Evolutionary conservation across 2,888 invertebrate genomes (phyloP), one percentile per base, ranked within the genome.

Genomic region (Polylopha cassiicola): DNA sequence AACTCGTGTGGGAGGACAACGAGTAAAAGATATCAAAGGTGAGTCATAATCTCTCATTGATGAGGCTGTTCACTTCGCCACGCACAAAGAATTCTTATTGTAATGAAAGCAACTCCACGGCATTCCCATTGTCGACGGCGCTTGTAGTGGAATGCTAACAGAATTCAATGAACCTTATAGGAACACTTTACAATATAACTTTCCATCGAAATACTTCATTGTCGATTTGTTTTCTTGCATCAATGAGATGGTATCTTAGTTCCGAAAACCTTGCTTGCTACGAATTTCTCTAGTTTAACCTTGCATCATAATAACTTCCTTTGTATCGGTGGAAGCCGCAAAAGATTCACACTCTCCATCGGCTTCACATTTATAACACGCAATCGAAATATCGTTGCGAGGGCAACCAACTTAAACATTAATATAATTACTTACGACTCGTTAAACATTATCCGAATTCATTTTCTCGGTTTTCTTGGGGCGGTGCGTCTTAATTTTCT

Each of bases 401-500:
- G 20, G 20, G 24, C 18, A 34, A 14, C 29, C 15, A 22, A 18
- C 23, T 17, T 23, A 20, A 41, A 26, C 30, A 17, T 17, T 18
- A 41, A 41, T 36, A 36, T 26, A 30, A 41, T 41, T 36, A 41
- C 41, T 28, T 39, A 22, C 37, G 5, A 18, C 18, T 23, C 11
- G 30, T 34, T 11, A 29, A 27, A 27, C 33, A 41, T 36, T 36
- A 41, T 29, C 34, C 16, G 41, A 36, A 36, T 30, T 34, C 13
- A 30, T 36, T 36, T 36, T 26, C 29, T 36, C 41, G 30, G 15
- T 6, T n/a, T n/a, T 27, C 27, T 27, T 15, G 27, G 18, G 36
- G 24, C 18, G 16, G 30, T 36, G 16, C 29, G 26, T 41, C 41
- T 41, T 41, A 41, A 41, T 41, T 34, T 36, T 21, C 39, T 33